These are phyloP conservation scores for Xylota segnis DNA, from an alignment of 2,888 invertebrate species.

Conservation along the genomic window DNA sequence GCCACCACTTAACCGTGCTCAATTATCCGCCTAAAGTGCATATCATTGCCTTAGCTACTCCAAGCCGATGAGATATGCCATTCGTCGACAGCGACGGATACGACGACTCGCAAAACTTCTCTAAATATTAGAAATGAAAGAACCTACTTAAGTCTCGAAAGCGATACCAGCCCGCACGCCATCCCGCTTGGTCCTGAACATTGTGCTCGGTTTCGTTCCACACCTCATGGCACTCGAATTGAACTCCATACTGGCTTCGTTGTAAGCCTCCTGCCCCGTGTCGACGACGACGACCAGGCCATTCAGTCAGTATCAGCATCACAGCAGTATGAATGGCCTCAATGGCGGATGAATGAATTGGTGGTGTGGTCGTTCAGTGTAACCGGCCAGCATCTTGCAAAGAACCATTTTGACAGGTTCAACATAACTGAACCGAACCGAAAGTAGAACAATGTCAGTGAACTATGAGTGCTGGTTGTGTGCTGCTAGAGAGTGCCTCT, in stretches of 20 bases:
- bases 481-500: conserved; percentile 48
- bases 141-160: conserved; percentile 58
- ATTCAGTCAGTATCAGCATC: conserved; percentile 15
- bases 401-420: conserved; percentile 76
- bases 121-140: conserved; percentile 47
- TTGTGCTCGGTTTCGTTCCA: conserved; percentile 46
- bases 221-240: conserved; percentile 62
- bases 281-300: conserved; percentile 11
- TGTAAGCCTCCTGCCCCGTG: conserved; percentile 5
- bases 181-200: conserved; percentile 49
- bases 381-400: conserved; percentile 41
- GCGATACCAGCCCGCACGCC: conserved; percentile 29
- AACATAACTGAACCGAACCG: conserved; percentile 75
- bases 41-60: conserved; percentile 49
- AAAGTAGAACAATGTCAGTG: conserved; percentile 77
- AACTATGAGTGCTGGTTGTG: conserved; percentile 69
- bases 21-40: conserved; percentile 59
- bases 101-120: conserved; percentile 47
- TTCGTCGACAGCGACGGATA: conserved; percentile 28
- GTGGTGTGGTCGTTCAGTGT: conserved; percentile 21
- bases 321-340: conserved; percentile 58
- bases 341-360: conserved; percentile 71
- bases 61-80: conserved; percentile 42
- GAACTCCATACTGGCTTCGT: conserved; percentile 56
- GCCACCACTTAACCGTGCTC: conserved; percentile 34